Evolutionary conservation across 2,113 vertebrate species (phyloP).

Genomic region (Cygnus buccinator): DNA sequence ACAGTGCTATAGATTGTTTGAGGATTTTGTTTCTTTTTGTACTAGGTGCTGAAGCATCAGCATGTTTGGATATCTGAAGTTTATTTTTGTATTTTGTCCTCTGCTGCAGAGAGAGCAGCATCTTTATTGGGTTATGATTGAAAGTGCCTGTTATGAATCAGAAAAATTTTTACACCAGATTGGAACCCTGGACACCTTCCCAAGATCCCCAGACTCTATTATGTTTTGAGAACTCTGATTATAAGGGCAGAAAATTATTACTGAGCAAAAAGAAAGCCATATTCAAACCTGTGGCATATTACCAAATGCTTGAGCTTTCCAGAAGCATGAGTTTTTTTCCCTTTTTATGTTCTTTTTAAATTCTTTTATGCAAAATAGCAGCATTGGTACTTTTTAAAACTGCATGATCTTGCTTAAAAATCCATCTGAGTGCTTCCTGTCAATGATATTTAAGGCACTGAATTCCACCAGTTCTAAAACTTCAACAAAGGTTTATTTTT

Average conservation of each 20-base stretch:
- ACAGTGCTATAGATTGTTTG: not conserved
- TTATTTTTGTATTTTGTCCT: not conserved
- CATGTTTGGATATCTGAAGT: not conserved
- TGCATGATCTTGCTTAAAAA: not conserved
- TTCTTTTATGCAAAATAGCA: not conserved
- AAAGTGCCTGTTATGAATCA: not conserved
- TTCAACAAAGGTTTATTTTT: conserved; percentile 58
- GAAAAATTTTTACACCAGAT: conserved; percentile 5
- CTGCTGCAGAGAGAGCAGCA: not conserved
- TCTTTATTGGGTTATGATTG: not conserved
- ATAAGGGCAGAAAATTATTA: conserved; percentile 52
- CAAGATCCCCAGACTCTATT: conserved; percentile 19
- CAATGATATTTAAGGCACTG: not conserved
- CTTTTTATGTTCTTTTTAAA: not conserved
- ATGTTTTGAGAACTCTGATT: conserved; percentile 48
- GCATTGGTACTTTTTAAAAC: not conserved
- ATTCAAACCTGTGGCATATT: conserved; percentile 4
- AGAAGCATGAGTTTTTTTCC: not conserved
- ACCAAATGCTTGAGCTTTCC: conserved; percentile 7
- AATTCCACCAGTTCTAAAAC: conserved; percentile 26
- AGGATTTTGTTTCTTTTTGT: not conserved
- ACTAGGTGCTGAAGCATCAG: not conserved
- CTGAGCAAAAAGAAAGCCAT: not conserved
- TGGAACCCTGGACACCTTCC: conserved; percentile 39
- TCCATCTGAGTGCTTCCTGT: not conserved